phyloP scores from a whole-genome alignment of 2,113 vertebrate species.

The Cryptomyrus ogoouensis region DNA sequence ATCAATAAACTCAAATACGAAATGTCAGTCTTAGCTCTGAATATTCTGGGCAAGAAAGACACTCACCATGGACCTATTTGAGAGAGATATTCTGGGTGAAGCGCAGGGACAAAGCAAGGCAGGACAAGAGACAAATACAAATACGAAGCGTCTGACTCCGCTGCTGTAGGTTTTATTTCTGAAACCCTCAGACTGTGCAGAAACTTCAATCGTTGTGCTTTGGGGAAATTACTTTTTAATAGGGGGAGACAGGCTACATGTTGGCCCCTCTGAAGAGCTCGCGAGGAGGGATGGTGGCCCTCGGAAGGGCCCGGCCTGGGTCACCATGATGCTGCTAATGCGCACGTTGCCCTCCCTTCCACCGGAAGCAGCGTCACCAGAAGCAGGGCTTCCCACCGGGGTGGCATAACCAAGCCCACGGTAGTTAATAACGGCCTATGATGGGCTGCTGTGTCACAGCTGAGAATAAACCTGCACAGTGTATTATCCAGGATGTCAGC shows the following conservation, averaged over 20 bases:
- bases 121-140: slow-evolving; percentile 13
- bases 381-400: background rate
- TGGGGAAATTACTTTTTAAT: slow-evolving; percentile 28
- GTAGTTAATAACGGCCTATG: slow-evolving; percentile 65
- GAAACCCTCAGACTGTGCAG: slow-evolving; percentile 3
- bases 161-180: slow-evolving; percentile 20
- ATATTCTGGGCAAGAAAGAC: background rate
- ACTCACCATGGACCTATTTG: background rate
- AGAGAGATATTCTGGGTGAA: background rate
- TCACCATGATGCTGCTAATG: slow-evolving; percentile 1
- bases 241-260: slow-evolving; percentile 20
- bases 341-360: background rate
- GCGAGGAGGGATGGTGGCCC: background rate
- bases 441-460: slow-evolving; percentile 60
- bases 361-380: slow-evolving; percentile 11
- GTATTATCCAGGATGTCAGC: slow-evolving; percentile 58
- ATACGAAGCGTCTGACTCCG: background rate
- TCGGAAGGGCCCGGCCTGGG: background rate
- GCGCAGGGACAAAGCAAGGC: background rate
- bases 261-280: background rate
- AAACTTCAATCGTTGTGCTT: slow-evolving; percentile 7
- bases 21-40: background rate
- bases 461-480: slow-evolving; percentile 58
- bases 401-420: slow-evolving; percentile 48
- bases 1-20: background rate